These are phyloP conservation scores for Leptinotarsa lineolata DNA, from an alignment of 1,140 invertebrate species.

Conservation along the genomic window DNA sequence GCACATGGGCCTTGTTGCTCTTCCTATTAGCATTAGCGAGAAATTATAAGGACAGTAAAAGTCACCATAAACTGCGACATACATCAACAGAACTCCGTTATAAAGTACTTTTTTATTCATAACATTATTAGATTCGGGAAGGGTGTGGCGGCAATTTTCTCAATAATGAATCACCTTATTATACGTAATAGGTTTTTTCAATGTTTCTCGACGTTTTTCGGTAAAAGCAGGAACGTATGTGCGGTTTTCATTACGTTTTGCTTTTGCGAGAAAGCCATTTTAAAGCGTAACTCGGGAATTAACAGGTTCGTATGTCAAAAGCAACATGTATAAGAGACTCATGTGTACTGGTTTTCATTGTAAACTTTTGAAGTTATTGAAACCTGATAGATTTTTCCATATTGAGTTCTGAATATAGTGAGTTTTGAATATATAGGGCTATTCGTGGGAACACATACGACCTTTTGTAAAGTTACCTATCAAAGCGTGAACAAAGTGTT, in stretches of 20 bases:
- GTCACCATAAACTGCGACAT: slow-evolving; percentile 33
- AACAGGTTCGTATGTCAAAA: not conserved
- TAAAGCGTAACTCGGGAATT: not conserved
- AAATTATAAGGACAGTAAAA: slow-evolving; percentile 39
- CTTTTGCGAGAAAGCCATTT: not conserved
- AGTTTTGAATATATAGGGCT: too few relatives aligned
- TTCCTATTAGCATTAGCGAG: slow-evolving; percentile 41
- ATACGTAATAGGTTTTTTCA: slow-evolving; percentile 14
- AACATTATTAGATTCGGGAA: slow-evolving; percentile 21
- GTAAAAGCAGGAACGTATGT: not conserved
- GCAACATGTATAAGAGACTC: too few relatives aligned
- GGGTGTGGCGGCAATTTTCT: not conserved
- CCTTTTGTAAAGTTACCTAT: too few relatives aligned
- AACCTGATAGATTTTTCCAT: too few relatives aligned
- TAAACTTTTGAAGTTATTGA: too few relatives aligned
- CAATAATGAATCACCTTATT: slow-evolving; percentile 20
- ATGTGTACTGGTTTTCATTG: too few relatives aligned
- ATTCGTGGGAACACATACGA: too few relatives aligned
- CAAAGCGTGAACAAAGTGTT: too few relatives aligned
- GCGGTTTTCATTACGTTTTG: not conserved
- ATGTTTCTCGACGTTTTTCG: not conserved
- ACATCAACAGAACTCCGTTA: slow-evolving; percentile 19
- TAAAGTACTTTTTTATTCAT: slow-evolving; percentile 25
- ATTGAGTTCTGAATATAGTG: too few relatives aligned
- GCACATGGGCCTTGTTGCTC: slow-evolving; percentile 38